Conservation (phyloP, 2,797 vertebrate species). For the Champsocephalus gunnari region DNA sequence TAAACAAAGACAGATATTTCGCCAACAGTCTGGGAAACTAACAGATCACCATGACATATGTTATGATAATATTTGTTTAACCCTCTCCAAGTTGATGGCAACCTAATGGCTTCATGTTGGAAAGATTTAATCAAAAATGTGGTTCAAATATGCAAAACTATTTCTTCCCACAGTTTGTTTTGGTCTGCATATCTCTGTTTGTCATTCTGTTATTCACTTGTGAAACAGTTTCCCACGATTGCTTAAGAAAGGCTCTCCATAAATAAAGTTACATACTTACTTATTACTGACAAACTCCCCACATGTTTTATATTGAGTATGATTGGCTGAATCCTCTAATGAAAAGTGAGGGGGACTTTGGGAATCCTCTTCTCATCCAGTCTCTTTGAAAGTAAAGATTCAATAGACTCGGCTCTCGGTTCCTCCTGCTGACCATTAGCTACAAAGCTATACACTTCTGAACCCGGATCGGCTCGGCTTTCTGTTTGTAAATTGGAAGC, state of each 20-base stretch:
- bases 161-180: background rate
- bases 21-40: background rate
- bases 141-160: background rate
- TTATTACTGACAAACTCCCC: constrained; percentile 4
- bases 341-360: constrained; percentile 28
- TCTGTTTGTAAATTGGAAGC: constrained; percentile 68
- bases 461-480: constrained; percentile 47
- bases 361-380: constrained; percentile 34
- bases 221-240: constrained; percentile 7
- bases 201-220: background rate
- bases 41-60: background rate
- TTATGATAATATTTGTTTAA: background rate
- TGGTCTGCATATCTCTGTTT: background rate
- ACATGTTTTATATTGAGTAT: constrained; percentile 35
- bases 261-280: background rate
- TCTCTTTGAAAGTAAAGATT: constrained; percentile 53
- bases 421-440: constrained; percentile 57
- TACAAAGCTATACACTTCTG: constrained; percentile 50
- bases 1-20: constrained; percentile 7
- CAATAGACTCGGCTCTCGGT: constrained; percentile 7
- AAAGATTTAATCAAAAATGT: background rate
- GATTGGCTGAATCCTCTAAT: constrained; percentile 17
- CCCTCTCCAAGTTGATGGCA: background rate
- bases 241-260: background rate
- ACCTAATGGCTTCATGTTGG: background rate